Percentiles rank a stretch among this genome's conserved stretches.
Evolutionary conservation across 2,888 invertebrate species (phyloP).

Genomic region (Heliconius sara): DNA sequence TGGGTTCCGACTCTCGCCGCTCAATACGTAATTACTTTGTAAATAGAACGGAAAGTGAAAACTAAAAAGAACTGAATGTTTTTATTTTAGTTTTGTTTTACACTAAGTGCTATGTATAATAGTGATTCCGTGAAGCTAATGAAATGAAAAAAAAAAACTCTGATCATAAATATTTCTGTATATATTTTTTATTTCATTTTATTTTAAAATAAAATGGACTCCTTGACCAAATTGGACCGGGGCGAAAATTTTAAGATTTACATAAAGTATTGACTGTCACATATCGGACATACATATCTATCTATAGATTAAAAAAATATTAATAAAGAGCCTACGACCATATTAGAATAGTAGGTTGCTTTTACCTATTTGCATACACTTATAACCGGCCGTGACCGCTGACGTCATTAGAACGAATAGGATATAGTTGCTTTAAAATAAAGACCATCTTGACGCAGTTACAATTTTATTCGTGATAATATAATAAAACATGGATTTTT

Average conservation of each 20-base stretch:
- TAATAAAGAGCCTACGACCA: constrained; percentile 8
- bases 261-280: too few species aligned
- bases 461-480: not conserved
- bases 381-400: constrained; percentile 23
- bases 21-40: too few species aligned
- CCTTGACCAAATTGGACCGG: too few species aligned
- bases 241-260: too few species aligned
- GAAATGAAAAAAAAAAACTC: not conserved
- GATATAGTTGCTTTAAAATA: not conserved
- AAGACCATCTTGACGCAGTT: not conserved
- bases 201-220: not conserved
- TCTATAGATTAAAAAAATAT: not conserved
- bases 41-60: too few species aligned
- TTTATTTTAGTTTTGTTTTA: too few species aligned
- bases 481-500: too few species aligned
- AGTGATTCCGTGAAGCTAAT: too few species aligned
- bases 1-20: too few species aligned
- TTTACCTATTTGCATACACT: constrained; percentile 34
- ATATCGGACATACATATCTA: not conserved
- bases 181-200: not conserved
- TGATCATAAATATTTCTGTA: not conserved
- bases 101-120: too few species aligned
- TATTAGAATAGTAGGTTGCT: constrained; percentile 35
- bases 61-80: too few species aligned
- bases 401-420: constrained; percentile 6